A percentile compares a stretch with the other conserved stretches of the same genome.
Evolutionary conservation across 2,888 invertebrate species (phyloP).

Genomic region (Nematopogon swammerdamellus): DNA sequence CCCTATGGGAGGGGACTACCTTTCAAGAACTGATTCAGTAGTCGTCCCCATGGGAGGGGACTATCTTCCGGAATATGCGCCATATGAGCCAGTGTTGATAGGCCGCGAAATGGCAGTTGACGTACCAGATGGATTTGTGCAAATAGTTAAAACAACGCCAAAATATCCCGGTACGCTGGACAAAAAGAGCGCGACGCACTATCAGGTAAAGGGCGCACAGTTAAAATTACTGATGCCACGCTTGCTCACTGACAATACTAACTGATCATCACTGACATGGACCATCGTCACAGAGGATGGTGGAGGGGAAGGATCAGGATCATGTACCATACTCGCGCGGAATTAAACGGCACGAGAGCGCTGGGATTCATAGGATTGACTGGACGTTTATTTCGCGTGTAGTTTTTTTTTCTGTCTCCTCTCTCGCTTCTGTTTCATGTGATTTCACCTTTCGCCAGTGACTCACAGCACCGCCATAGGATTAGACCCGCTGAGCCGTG

Average conservation of each 20-base stretch:
- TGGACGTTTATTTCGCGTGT: no score
- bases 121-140: slow-evolving; percentile 85
- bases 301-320: no score
- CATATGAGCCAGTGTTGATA: slow-evolving; percentile 44
- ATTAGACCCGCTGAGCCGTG: no score
- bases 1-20: slow-evolving; percentile 21
- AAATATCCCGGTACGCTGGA: slow-evolving; percentile 62
- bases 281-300: no score
- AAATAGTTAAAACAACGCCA: slow-evolving; percentile 72
- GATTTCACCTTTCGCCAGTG: no score
- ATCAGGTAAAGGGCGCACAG: slow-evolving; percentile 48
- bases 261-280: no score
- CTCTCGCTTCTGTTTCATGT: no score
- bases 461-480: no score
- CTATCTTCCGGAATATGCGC: slow-evolving; percentile 31
- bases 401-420: no score
- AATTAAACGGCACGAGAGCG: no score
- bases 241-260: neutral
- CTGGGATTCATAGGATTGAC: no score
- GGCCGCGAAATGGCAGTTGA: slow-evolving; percentile 76
- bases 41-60: slow-evolving; percentile 21
- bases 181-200: slow-evolving; percentile 44
- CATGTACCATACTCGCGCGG: no score
- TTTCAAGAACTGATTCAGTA: slow-evolving; percentile 11
- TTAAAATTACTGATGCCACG: neutral